Conservation (phyloP, 2,797 vertebrate genomes). For the Hybognathus amarus region DNA sequence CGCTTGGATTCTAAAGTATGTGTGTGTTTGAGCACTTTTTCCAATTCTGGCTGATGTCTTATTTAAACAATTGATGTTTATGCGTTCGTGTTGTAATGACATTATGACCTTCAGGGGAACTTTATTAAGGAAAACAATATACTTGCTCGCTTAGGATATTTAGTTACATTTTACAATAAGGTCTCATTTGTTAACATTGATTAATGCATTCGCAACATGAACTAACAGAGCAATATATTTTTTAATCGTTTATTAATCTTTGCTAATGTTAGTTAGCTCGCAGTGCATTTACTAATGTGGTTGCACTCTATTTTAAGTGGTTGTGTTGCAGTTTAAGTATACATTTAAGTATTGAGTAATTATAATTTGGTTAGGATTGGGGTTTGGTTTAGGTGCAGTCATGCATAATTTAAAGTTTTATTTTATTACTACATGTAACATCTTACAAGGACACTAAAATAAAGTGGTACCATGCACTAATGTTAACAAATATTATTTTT, state of each 20-base stretch:
- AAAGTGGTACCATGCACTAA: not conserved
- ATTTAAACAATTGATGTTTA: not conserved
- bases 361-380: not conserved
- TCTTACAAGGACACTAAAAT: not conserved
- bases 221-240: not conserved
- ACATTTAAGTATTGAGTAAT: not conserved
- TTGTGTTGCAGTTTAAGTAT: not conserved
- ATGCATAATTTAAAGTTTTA: not conserved
- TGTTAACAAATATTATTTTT: not conserved
- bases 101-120: constrained; percentile 34
- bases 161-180: not conserved
- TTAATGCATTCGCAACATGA: not conserved
- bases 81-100: constrained; percentile 15
- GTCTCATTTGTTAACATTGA: not conserved
- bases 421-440: not conserved
- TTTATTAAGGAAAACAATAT: not conserved
- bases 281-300: not conserved
- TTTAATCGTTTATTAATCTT: not conserved
- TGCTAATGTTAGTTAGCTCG: not conserved
- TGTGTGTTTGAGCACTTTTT: not conserved
- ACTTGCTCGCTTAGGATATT: not conserved
- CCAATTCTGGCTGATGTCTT: not conserved
- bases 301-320: not conserved
- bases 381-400: not conserved
- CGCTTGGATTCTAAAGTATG: not conserved